Base-by-base conservation (phyloP, 1,140 invertebrate species). In the Venustaconcha ellipsiformis region DNA sequence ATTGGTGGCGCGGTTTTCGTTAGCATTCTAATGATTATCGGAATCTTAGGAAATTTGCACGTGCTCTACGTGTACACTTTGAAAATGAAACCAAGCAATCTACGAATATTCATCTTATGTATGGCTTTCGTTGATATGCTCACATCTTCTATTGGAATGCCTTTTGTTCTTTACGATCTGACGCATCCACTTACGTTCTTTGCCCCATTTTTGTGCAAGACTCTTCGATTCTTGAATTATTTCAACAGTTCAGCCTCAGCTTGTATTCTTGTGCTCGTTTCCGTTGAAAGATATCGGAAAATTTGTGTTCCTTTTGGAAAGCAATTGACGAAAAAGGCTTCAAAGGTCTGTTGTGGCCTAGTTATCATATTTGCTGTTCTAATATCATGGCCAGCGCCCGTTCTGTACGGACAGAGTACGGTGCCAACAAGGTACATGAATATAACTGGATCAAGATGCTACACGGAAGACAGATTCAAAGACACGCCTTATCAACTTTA, bases 1-100 rank as follows among this genome's bases (percentile, higher is more conserved):
- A 37, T 74, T n/a, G 77, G 77, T 14, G 72, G 67, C 8, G 59
- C 74, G 20, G 37, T 78, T 15, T 67, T 78, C 20, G 72, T 78
- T 23, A 55, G n/a, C 11, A 14, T 66, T 20, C 26, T 73, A 5
- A 67, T 66, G 30, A 6, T 70, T 14, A 30, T 67, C 13, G 72
- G 72, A 37, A 15, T 74, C 67, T 2, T 66, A 13, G 72, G 72
- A 0, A 74, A 74, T 65, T 11, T 66, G 26, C 56, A 67, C 18
- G 72, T 74, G 62, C 20, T 74, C 1, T 58, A 60, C 23, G 37
- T 74, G 20, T 67, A 64, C 30, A 26, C 30, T 20, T 70, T 70
- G 48, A 56, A 57, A 57, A 57, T 70, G 15, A 70, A 70, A 57
- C 67, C 67, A 20, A 57, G 48, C 17, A 70, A 18, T 23, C 56